Evolutionary conservation across 2,888 invertebrate species (phyloP), one percentile per base, ranked within the genome.

Genomic region (Agriopis marginaria): DNA sequence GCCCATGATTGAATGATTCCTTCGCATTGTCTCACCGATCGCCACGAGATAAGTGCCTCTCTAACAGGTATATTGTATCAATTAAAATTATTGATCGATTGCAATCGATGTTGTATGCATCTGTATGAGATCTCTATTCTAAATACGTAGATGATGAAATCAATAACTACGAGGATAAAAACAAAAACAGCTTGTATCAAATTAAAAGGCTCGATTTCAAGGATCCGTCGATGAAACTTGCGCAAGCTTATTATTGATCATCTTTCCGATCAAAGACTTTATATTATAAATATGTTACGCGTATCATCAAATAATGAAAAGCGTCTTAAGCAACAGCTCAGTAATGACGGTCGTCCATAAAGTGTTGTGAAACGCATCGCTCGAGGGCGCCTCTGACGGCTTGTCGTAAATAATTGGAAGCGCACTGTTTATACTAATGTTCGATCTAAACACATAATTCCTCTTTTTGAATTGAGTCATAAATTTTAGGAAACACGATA

Each of bases 361-460:
- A 81, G 75, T 77, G 82, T 88, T 88, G 86, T 80, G 88, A 83
- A 89, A 89, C 81, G 58, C 14, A 63, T 74, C 62, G 86, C 86
- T 80, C 79, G 84, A 82, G 82, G 83, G 84, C 86, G 79, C 80
- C 75, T 77, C 80, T 78, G 79, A 78, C 75, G 66, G 75, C 80
- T 79, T 80, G 83, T 87, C 85, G 85, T 90, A 88, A 90, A 91
- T 91, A 90, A 90, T 90, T 88, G 86, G 88, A 90, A 87, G 87
- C 83, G 84, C 81, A 86, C 86, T 89, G 86, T 89, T 89, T 86
- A 85, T 86, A 85, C 89, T 90, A 89, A 91, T 90, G 85, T 81
- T 73, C 80, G 82, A 89, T 88, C 85, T 82, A 83, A 86, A 84
- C 81, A 79, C 85, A 89, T 89, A 88, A 86, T 87, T 88, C 85